phyloP scores from a whole-genome alignment of 2,888 invertebrate species.

The Phyllotreta striolata region DNA sequence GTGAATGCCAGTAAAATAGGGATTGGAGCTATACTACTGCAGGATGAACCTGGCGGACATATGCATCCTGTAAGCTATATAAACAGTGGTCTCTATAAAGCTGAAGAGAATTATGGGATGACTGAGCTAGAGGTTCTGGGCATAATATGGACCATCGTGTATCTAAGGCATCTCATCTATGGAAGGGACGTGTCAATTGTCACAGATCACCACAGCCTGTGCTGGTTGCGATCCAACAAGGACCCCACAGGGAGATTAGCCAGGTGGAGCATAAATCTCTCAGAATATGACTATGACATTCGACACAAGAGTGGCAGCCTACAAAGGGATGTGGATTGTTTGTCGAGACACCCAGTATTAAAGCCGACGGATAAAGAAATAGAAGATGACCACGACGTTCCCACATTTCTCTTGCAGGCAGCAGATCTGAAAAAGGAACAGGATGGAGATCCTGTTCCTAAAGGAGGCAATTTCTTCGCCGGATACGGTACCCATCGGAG shows the following conservation, averaged over 20 bases:
- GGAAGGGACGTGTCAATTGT: slow-evolving; percentile 35
- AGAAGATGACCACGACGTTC: slow-evolving; percentile 29
- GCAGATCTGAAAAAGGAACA: slow-evolving; percentile 35
- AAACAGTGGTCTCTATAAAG: slow-evolving; percentile 39
- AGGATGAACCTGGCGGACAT: slow-evolving; percentile 30
- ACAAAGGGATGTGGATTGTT: slow-evolving; percentile 5
- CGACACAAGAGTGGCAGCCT: neutral
- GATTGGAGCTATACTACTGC: slow-evolving; percentile 38
- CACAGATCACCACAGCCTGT: slow-evolving; percentile 35
- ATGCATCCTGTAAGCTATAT: slow-evolving; percentile 42
- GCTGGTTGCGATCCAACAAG: slow-evolving; percentile 23
- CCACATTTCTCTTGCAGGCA: slow-evolving; percentile 31
- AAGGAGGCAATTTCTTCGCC: slow-evolving; percentile 32
- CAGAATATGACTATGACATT: neutral
- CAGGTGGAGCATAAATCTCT: neutral
- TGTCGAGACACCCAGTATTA: slow-evolving; percentile 31
- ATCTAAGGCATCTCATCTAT: slow-evolving; percentile 39
- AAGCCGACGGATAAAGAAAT: neutral
- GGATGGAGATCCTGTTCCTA: slow-evolving; percentile 27
- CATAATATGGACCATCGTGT: slow-evolving; percentile 34
- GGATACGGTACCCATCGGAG: slow-evolving; percentile 20
- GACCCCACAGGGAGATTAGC: neutral
- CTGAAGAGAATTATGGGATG: slow-evolving; percentile 41
- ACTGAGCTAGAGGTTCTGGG: slow-evolving; percentile 37
- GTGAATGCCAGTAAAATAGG: slow-evolving; percentile 38